These are phyloP conservation scores for Tympanuchus pallidicinctus DNA, from an alignment of 2,113 vertebrate genomes.

Conservation along the genomic window DNA sequence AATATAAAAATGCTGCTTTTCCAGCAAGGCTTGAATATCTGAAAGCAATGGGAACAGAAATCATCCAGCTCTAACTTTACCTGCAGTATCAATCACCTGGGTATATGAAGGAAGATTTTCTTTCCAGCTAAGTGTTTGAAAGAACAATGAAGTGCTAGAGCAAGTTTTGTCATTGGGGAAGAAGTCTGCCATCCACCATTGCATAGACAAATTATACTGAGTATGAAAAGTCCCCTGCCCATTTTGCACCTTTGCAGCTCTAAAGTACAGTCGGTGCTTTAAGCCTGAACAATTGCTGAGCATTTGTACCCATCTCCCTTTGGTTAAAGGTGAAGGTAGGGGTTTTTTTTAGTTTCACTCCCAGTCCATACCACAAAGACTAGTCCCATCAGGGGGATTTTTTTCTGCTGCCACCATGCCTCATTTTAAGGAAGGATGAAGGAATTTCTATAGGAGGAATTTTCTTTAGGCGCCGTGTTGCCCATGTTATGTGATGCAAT, in stretches of 20 bases:
- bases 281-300: not conserved
- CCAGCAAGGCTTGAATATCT: not conserved
- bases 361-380: not conserved
- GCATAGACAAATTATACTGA: not conserved
- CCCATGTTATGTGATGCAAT: not conserved
- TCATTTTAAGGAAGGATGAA: not conserved
- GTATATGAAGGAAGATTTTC: not conserved
- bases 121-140: not conserved
- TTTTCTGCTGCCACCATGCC: not conserved
- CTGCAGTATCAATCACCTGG: not conserved
- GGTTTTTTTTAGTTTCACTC: not conserved
- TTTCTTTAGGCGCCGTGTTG: not conserved
- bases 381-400: not conserved
- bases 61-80: not conserved
- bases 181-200: not conserved
- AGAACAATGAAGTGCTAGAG: not conserved
- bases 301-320: not conserved
- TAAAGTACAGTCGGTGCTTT: not conserved
- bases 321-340: fast-evolving
- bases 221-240: not conserved
- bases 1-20: not conserved
- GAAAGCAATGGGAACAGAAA: not conserved
- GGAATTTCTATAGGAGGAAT: not conserved
- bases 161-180: not conserved
- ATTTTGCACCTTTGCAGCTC: not conserved